Conservation (phyloP, 1,140 invertebrate species). For the Stratiolaelaps scimitus region DNA sequence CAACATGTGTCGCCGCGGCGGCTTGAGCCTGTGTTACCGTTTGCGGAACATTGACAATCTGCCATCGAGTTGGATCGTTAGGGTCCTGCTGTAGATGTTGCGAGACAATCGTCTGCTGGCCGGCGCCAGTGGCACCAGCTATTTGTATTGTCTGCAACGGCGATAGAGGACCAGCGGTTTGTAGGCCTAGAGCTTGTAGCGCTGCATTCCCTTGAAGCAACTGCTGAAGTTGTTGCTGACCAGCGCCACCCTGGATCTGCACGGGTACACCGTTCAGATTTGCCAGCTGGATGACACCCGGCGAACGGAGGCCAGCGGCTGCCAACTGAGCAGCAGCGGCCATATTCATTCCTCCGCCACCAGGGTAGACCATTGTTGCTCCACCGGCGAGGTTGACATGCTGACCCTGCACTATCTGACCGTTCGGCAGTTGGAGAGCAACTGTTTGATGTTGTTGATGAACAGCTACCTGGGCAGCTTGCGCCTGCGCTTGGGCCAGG, state of each 20-base stretch:
- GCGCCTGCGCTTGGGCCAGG: conserved; percentile 31
- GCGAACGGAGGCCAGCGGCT: conserved; percentile 33
- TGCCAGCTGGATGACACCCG: conserved; percentile 37
- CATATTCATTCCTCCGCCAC: conserved; percentile 9
- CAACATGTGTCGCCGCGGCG: conserved; percentile 26
- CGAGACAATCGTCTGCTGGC: conserved; percentile 35
- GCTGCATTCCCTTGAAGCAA: conserved; percentile 38
- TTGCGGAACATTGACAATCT: conserved; percentile 48
- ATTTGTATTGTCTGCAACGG: conserved; percentile 40
- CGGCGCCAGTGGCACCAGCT: conserved; percentile 39
- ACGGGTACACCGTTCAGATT: conserved; percentile 34
- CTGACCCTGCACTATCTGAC: conserved; percentile 38
- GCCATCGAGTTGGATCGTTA: conserved; percentile 63
- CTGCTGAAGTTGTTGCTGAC: conserved; percentile 39
- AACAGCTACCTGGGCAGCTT: not conserved
- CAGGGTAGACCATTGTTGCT: conserved; percentile 20
- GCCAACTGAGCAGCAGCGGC: conserved; percentile 12
- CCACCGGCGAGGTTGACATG: conserved; percentile 18
- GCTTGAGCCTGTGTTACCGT: conserved; percentile 31
- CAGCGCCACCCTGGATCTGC: conserved; percentile 40
- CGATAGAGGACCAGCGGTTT: conserved; percentile 38
- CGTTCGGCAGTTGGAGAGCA: conserved; percentile 38
- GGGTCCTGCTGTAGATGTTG: conserved; percentile 55
- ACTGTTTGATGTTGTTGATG: conserved; percentile 35
- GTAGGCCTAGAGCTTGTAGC: conserved; percentile 38